Evolutionary conservation across 2,888 invertebrate species (phyloP), one percentile per base, ranked within the genome.

Genomic region (Blastobasis lacticolella): DNA sequence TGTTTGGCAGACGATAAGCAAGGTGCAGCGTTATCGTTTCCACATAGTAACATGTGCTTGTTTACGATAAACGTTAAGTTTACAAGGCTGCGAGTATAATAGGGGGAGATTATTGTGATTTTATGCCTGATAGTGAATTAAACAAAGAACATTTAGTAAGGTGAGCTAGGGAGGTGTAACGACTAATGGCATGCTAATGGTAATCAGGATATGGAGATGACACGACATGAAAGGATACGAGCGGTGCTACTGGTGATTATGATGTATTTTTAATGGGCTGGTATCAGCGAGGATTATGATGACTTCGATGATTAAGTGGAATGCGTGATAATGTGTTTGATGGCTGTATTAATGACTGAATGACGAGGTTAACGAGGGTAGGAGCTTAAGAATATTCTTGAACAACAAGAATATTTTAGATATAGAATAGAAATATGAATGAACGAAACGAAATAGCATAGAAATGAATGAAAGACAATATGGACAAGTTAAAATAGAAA

Each of bases 1-100:
- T 61, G 60, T 50, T 63, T 54, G 64, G 65, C 61, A 67, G 67
- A 66, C 55, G 67, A 73, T 70, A 70, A 69, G 55, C 52, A 58
- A 53, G 53, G 51, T 53, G 55, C 58, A 60, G 53, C 53, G 54
- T 54, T 66, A 67, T 70, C 65, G 55, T 50, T 50, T 50, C 50
- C 56, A 57, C 62, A 60, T 67, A 64, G 69, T 64, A 62, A 58
- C 61, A 58, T 54, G 50, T 51, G 56, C 45, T 48, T 52, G 45
- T 53, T 48, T 50, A 51, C 49, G 51, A 56, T 50, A 52, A 55
- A 57, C 57, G 54, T 51, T 58, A 59, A 10, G n/a, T 38, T 46
- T 6, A 40, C 40, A 49, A 49, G 36, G 38, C 41, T 46, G 38
- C 46, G 49, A 48, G 41, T 50, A 44, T 53, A 37, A 49, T 48